Evolutionary conservation across 2,113 vertebrate species (phyloP), one percentile per base, ranked within the genome.

Genomic region (Nibea albiflora): DNA sequence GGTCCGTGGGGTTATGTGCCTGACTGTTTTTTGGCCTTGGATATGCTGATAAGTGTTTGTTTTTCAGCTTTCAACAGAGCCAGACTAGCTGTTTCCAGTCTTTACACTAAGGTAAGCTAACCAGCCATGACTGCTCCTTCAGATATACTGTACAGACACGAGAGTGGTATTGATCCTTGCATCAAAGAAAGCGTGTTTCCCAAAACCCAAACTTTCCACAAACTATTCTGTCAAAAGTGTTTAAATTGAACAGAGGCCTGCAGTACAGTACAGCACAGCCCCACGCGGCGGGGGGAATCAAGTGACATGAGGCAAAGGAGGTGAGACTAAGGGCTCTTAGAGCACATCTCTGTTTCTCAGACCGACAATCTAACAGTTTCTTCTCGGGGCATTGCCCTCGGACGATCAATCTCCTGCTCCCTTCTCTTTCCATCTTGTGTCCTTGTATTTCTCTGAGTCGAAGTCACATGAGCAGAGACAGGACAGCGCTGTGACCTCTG

Each of bases 391-490:
- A 11, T 71, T 63, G 78, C 57, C 76, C 73, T 63, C n/a, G 3
- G 52, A 47, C 39, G 24, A 80, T 83, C 76, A 80, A 86, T 82
- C 81, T 71, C 66, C 49, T 44, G 47, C 49, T 28, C 69, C 68
- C 28, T 9, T 78, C 39, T 73, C 31, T 44, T 57, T 85, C 76
- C 42, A 86, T 72, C 84, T 39, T 65, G 75, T 81, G 86, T 80
- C 73, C 83, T 91, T 79, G 77, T 76, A 66, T 65, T 73, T 71
- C 53, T 78, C 61, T 44, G 65, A 60, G 49, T 64, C 61, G 60
- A 63, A 74, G 82, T 84, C 85, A 81, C 73, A 71, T 80, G 82
- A 83, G 49, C 60, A 60, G 60, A 78, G 58, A 54, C 68, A 53
- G 74, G 63, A 78, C 85, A 66, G 54, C 4, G 62, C 73, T 79